Evolutionary conservation across 1,140 invertebrate genomes (phyloP).

Genomic region (Lanistes nyassanus): DNA sequence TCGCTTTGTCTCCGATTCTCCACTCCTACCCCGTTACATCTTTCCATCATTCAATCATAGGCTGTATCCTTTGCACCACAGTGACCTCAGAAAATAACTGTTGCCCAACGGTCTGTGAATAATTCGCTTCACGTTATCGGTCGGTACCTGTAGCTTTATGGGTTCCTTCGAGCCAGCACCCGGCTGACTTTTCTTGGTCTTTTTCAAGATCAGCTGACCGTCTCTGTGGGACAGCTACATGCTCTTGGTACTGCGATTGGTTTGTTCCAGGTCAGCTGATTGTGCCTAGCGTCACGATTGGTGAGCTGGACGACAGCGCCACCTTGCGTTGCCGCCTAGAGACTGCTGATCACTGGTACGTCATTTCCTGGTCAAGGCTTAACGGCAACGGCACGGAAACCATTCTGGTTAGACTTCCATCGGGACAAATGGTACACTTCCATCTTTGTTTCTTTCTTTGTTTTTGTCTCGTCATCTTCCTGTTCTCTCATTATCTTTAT

Average conservation of each 20-base stretch:
- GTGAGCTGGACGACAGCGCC: background rate
- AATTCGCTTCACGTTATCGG: too few species aligned
- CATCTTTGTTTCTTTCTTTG: too few species aligned
- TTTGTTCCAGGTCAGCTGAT: constrained; percentile 2
- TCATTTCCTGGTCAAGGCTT: constrained; percentile 17
- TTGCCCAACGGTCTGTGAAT: too few species aligned
- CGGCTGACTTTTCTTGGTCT: too few species aligned
- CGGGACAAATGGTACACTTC: constrained; percentile 15
- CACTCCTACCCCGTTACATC: background rate
- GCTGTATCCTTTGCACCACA: background rate
- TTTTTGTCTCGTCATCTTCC: too few species aligned
- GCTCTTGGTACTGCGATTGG: too few species aligned
- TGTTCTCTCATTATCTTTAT: too few species aligned
- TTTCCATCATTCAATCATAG: background rate
- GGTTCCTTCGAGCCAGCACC: too few species aligned
- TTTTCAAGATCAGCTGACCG: too few species aligned
- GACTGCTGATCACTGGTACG: constrained; percentile 14
- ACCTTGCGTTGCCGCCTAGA: constrained; percentile 15
- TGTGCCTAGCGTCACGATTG: background rate
- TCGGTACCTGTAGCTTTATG: too few species aligned
- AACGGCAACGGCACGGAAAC: constrained; percentile 13
- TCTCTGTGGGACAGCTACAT: too few species aligned
- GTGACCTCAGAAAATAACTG: too few species aligned
- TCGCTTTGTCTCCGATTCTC: background rate
- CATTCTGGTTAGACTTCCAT: constrained; percentile 7